These are phyloP conservation scores for Parnassius glacialis DNA, from an alignment of 2,888 invertebrate genomes.

Conservation along the genomic window DNA sequence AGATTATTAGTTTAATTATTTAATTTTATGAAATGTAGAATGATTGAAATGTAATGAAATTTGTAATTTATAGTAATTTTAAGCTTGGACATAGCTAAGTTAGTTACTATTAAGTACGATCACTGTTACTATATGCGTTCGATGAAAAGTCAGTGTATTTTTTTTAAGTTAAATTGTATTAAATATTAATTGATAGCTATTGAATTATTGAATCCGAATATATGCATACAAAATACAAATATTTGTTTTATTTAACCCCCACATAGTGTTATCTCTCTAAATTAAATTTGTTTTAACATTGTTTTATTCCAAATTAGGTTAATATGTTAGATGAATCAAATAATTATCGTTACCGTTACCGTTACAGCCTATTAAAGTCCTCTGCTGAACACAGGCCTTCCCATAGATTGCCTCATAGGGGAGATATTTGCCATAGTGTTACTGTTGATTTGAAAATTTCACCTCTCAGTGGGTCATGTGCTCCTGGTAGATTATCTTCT, in stretches of 20 bases:
- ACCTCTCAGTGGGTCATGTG: too few relatives aligned
- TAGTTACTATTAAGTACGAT: conserved; percentile 53
- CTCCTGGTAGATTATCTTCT: too few relatives aligned
- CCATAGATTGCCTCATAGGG: too few relatives aligned
- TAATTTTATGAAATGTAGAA: conserved; percentile 43
- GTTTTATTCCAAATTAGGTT: too few relatives aligned
- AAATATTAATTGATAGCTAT: conserved; percentile 73
- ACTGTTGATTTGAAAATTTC: too few relatives aligned
- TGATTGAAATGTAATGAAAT: conserved; percentile 62
- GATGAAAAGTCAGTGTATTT: conserved; percentile 74
- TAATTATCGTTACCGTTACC: too few relatives aligned
- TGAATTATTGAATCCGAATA: conserved; percentile 79
- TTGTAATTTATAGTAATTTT: conserved; percentile 75
- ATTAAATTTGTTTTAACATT: too few relatives aligned
- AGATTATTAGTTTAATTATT: conserved; percentile 33
- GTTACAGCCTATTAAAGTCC: too few relatives aligned
- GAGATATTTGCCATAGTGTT: too few relatives aligned
- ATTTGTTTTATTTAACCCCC: conserved; percentile 42
- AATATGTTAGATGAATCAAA: too few relatives aligned
- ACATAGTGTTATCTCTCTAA: too few relatives aligned
- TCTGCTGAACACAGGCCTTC: too few relatives aligned
- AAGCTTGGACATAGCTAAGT: conserved; percentile 76
- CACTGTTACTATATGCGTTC: conserved; percentile 50
- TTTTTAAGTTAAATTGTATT: conserved; percentile 75
- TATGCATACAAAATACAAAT: conserved; percentile 75